These are phyloP conservation scores for Lasaia peninsularis DNA, from an alignment of 1,140 invertebrate genomes.

Conservation along the genomic window DNA sequence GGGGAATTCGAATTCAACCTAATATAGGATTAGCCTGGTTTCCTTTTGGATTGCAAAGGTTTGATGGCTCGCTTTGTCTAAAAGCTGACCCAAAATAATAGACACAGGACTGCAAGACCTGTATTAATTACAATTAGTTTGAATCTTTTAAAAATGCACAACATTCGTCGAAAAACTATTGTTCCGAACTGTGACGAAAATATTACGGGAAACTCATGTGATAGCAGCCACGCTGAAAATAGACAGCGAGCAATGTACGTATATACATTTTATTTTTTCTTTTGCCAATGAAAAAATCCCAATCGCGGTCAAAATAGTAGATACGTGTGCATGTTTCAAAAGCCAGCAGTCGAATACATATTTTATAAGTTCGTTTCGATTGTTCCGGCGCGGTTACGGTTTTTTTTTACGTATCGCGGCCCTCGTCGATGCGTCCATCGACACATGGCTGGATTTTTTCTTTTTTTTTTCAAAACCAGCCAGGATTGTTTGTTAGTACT, in stretches of 20 bases:
- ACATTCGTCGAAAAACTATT: background rate
- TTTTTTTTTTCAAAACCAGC: constrained; percentile 44
- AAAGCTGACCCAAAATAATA: too few relatives aligned
- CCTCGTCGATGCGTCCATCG: constrained; percentile 59
- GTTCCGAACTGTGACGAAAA: constrained; percentile 13
- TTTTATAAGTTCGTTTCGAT: constrained; percentile 75
- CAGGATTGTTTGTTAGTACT: constrained; percentile 51
- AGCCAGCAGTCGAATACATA: constrained; percentile 67
- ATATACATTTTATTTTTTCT: constrained; percentile 43
- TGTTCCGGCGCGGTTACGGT: constrained; percentile 64
- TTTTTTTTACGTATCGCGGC: constrained; percentile 48
- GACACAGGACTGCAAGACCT: too few relatives aligned
- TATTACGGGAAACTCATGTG: constrained; percentile 25
- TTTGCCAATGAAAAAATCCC: constrained; percentile 54
- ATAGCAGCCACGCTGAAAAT: constrained; percentile 17
- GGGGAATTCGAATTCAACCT: too few relatives aligned
- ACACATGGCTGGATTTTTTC: constrained; percentile 55
- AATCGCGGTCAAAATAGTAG: constrained; percentile 69
- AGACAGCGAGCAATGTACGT: constrained; percentile 28
- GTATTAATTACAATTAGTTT: too few relatives aligned
- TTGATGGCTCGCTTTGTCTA: too few relatives aligned
- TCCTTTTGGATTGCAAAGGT: too few relatives aligned
- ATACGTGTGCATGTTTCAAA: constrained; percentile 65
- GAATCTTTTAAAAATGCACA: background rate
- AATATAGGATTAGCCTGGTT: too few relatives aligned